Conservation (phyloP, 1,140 invertebrate species). For the Drosophila bipectinata region DNA sequence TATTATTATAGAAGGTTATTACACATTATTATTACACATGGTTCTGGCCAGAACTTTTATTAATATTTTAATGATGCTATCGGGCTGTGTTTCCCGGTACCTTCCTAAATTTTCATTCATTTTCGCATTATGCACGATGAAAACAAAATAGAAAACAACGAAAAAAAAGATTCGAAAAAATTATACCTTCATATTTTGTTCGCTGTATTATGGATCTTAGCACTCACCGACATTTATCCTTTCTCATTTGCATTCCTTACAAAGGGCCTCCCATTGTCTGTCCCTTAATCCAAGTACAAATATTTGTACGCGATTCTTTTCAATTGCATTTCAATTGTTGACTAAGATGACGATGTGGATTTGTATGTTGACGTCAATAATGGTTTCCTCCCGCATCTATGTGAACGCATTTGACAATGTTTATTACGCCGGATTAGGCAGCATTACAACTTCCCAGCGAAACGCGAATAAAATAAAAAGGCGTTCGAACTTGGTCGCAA, state of each 20-base stretch:
- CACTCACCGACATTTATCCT: constrained; percentile 5
- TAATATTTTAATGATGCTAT: too few species aligned
- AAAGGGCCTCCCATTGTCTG: constrained; percentile 51
- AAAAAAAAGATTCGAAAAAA: too few species aligned
- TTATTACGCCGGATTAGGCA: constrained; percentile 81
- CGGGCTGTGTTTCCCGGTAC: too few species aligned
- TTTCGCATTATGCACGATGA: too few species aligned
- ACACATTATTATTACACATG: too few species aligned
- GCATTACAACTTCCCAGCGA: constrained; percentile 65
- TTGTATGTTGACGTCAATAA: constrained; percentile 37
- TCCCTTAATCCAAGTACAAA: constrained; percentile 62
- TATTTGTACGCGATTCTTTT: constrained; percentile 75
- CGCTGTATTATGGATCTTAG: neutral
- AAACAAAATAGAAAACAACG: too few species aligned
- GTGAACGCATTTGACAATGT: constrained; percentile 62
- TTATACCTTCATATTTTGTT: constrained; percentile 1
- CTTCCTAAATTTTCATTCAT: too few species aligned
- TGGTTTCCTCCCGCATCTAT: constrained; percentile 63
- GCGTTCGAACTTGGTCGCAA: constrained; percentile 29
- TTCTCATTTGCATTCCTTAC: constrained; percentile 24
- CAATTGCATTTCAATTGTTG: constrained; percentile 79
- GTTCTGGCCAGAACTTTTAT: too few species aligned
- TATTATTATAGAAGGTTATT: too few species aligned
- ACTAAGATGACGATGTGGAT: constrained; percentile 28
- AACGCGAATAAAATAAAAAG: constrained; percentile 3